Conservation (phyloP, 2,113 vertebrate genomes). For the Chroicocephalus ridibundus region DNA sequence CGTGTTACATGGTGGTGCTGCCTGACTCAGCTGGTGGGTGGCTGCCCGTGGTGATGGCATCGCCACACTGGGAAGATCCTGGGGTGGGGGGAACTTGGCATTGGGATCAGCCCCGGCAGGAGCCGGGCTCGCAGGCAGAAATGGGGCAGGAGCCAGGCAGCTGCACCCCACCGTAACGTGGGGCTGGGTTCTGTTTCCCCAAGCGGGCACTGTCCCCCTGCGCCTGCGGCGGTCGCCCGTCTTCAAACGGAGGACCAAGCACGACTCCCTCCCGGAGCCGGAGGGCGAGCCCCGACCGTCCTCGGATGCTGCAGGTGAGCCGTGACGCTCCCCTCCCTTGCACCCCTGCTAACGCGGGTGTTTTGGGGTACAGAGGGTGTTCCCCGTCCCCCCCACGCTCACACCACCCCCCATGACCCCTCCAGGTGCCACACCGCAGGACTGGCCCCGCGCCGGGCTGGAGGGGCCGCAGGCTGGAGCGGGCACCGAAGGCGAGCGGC, state of each 20-base stretch:
- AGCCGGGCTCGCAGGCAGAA: background rate
- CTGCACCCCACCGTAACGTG: fast-evolving
- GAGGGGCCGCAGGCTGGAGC: background rate
- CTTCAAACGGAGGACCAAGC: constrained; percentile 67
- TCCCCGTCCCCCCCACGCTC: background rate
- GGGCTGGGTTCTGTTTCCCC: background rate
- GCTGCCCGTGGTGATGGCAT: fast-evolving
- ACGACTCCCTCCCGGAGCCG: background rate
- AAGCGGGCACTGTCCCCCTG: constrained; percentile 23
- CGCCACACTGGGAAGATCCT: fast-evolving
- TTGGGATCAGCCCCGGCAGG: background rate
- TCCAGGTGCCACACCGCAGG: background rate
- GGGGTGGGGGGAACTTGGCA: fast-evolving
- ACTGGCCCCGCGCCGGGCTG: background rate
- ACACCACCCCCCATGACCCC: background rate
- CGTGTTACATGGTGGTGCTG: fast-evolving
- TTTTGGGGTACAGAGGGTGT: background rate
- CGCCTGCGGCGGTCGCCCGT: constrained; percentile 79
- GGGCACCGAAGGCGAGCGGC: background rate
- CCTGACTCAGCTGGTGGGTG: background rate
- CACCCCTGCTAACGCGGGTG: background rate
- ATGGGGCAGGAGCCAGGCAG: too few relatives aligned
- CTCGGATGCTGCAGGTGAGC: background rate
- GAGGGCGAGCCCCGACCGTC: fast-evolving
- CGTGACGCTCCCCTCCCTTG: fast-evolving